These are phyloP conservation scores for Schizotus pectinicornis DNA, from an alignment of 2,888 invertebrate species.

Conservation along the genomic window DNA sequence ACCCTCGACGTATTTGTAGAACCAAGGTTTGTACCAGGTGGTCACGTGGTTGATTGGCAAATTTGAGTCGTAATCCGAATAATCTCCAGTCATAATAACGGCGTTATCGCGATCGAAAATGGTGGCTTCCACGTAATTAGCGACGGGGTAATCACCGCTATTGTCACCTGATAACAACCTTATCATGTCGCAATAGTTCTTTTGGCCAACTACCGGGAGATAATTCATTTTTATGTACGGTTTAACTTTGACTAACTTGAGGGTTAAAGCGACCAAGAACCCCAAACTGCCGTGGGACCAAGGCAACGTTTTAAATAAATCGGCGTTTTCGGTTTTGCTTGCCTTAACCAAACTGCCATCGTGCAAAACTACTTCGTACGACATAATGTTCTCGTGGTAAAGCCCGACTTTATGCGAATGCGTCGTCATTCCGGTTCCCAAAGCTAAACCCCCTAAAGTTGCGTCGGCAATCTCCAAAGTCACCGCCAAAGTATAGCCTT, in stretches of 20 bases:
- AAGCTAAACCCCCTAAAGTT: slow-evolving; percentile 71
- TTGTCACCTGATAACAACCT: slow-evolving; percentile 67
- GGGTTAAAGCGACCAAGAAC: slow-evolving; percentile 68
- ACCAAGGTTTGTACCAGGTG: slow-evolving; percentile 75
- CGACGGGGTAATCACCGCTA: slow-evolving; percentile 56
- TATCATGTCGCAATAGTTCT: slow-evolving; percentile 68
- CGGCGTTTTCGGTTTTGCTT: slow-evolving; percentile 62
- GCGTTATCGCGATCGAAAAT: slow-evolving; percentile 67
- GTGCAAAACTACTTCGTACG: slow-evolving; percentile 70
- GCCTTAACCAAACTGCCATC: slow-evolving; percentile 68
- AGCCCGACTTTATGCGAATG: slow-evolving; percentile 74
- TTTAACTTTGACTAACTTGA: slow-evolving; percentile 66
- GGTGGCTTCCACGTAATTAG: slow-evolving; percentile 72
- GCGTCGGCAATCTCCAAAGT: slow-evolving; percentile 74
- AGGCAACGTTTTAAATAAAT: slow-evolving; percentile 67
- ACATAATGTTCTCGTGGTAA: slow-evolving; percentile 70
- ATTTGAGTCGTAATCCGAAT: slow-evolving; percentile 64
- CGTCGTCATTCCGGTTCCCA: slow-evolving; percentile 77
- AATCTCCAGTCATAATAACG: slow-evolving; percentile 71
- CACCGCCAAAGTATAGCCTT: slow-evolving; percentile 71
- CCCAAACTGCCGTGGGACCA: slow-evolving; percentile 74
- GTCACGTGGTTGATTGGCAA: slow-evolving; percentile 65
- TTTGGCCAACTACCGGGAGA: slow-evolving; percentile 67
- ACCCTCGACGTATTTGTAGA: slow-evolving; percentile 70
- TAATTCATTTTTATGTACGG: slow-evolving; percentile 71